Percentiles rank a stretch among this genome's conserved stretches.
Conservation (phyloP, 1,140 invertebrate species). For the Monomorium pharaonis region DNA sequence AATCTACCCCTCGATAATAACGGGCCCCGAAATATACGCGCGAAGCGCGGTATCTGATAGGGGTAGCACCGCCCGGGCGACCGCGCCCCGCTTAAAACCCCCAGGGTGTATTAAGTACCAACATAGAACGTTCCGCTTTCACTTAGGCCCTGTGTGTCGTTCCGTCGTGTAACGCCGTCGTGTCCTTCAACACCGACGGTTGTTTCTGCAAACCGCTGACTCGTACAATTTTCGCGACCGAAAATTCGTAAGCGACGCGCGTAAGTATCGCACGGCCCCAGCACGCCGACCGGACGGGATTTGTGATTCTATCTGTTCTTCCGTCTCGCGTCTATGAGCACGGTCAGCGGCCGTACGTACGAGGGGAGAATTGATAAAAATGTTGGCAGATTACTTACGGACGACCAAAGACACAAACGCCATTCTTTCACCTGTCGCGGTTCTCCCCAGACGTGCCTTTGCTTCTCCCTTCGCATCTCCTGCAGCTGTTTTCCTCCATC, state of each 20-base stretch:
- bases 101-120: conserved; percentile 61
- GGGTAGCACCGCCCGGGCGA: conserved; percentile 49
- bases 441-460: conserved; percentile 21
- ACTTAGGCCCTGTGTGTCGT: conserved; percentile 13
- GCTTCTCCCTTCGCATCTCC: not conserved
- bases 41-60: conserved; percentile 74
- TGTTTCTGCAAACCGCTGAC: conserved; percentile 20
- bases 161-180: not conserved
- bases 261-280: not conserved
- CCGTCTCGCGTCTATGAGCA: conserved; percentile 18
- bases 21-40: conserved; percentile 79
- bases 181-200: not conserved
- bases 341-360: conserved; percentile 21
- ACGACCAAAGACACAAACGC: conserved; percentile 66
- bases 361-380: conserved; percentile 78
- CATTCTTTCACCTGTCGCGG: conserved; percentile 69
- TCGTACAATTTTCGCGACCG: not conserved
- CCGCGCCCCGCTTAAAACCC: conserved; percentile 54
- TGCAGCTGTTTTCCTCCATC: conserved; percentile 40
- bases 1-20: conserved; percentile 85
- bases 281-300: conserved; percentile 25
- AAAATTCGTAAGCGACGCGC: not conserved
- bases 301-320: conserved; percentile 52
- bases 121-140: conserved; percentile 39
- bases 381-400: conserved; percentile 72